These are phyloP conservation scores for Sebastolobus alascanus DNA, from an alignment of 2,797 vertebrate species.

Conservation along the genomic window DNA sequence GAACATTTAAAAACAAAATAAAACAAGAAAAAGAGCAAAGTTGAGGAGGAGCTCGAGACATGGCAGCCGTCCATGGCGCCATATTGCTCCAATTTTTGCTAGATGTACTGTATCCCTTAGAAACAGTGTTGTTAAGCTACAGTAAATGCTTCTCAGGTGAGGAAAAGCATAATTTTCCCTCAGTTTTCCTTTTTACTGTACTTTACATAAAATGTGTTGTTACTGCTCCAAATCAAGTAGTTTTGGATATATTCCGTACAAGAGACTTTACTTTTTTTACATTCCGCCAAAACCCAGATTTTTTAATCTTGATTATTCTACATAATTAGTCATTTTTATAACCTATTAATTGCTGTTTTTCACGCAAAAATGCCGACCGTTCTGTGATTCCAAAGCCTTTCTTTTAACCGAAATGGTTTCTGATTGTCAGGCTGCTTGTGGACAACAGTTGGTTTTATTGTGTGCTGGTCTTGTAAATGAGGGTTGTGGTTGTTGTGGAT, in stretches of 20 bases:
- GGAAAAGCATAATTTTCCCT: background rate
- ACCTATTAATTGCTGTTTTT: background rate
- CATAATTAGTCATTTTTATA: background rate
- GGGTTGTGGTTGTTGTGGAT: slow-evolving; percentile 11
- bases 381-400: background rate
- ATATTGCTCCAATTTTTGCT: too few species aligned
- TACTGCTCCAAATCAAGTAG: background rate
- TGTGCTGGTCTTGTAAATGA: slow-evolving; percentile 8
- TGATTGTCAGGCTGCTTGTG: slow-evolving; percentile 1
- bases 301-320: background rate
- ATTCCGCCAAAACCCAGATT: background rate
- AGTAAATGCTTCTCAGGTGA: background rate
- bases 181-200: background rate
- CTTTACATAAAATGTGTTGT: background rate
- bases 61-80: too few species aligned
- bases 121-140: background rate
- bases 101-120: background rate
- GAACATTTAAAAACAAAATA: too few species aligned
- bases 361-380: background rate
- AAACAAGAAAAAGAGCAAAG: too few species aligned
- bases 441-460: slow-evolving; percentile 31
- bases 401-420: slow-evolving; percentile 59
- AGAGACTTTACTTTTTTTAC: background rate
- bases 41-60: too few species aligned
- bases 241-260: background rate